Percentiles rank a stretch among this genome's conserved stretches.
phyloP scores from a whole-genome alignment of 2,113 vertebrate genomes.

The Meles meles region DNA sequence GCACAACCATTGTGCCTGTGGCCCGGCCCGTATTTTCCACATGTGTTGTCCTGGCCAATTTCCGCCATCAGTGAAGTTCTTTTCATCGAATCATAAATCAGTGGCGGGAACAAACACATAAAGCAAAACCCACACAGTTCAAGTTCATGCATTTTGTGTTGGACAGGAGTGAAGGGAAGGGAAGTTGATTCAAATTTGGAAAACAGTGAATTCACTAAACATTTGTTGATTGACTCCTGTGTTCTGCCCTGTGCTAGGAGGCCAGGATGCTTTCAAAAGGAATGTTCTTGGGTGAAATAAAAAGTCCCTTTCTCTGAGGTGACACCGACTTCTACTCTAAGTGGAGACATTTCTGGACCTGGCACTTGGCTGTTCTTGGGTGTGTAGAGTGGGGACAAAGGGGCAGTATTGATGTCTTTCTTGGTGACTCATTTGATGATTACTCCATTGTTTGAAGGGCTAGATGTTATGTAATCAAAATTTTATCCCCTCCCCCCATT shows the following conservation, averaged over 20 bases:
- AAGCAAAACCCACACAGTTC: not conserved
- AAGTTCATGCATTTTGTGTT: slow-evolving; percentile 13
- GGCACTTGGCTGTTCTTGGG: not conserved
- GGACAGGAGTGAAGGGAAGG: not conserved
- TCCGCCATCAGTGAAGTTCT: slow-evolving; percentile 19
- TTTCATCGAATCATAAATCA: slow-evolving; percentile 53
- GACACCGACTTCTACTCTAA: not conserved
- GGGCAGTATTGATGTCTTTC: slow-evolving; percentile 3
- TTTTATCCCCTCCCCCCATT: not conserved
- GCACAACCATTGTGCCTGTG: not conserved
- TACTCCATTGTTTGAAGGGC: slow-evolving; percentile 35
- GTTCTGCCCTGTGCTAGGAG: not conserved
- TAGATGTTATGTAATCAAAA: slow-evolving; percentile 69
- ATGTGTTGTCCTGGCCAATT: slow-evolving; percentile 30
- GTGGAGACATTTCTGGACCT: slow-evolving; percentile 38
- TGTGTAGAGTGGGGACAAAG: not conserved
- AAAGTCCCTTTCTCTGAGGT: not conserved
- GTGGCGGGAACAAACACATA: not conserved
- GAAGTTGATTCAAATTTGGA: not conserved
- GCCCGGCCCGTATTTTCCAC: not conserved
- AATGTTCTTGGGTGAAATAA: not conserved
- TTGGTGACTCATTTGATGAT: slow-evolving; percentile 71
- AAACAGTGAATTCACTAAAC: slow-evolving; percentile 13
- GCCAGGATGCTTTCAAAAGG: not conserved
- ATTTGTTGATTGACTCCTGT: not conserved